Base-by-base conservation (phyloP, 2,113 vertebrate genomes). In the Mionectes macconnelli region DNA sequence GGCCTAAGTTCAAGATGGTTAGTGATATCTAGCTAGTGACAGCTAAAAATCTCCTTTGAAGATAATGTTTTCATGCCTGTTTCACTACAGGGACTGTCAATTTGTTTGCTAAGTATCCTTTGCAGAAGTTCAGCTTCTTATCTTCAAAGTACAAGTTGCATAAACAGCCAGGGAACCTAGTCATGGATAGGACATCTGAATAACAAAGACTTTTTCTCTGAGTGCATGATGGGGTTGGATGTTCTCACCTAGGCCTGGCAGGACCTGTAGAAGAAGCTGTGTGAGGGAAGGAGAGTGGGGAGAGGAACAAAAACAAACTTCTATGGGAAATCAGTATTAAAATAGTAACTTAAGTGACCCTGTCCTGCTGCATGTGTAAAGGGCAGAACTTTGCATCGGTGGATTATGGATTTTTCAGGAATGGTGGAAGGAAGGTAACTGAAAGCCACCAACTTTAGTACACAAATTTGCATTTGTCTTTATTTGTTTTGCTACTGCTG, bases 111-210 rank as follows among this genome's bases (percentile, higher is more conserved):
- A 47, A 55, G 20, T 63, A 62, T 14, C 31, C 7, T 86, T 77
- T 80, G 67, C 4, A 40, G 17, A 25, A 45, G 15, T 62, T 84
- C 21, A 17, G 11, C 37, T 76, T 37, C 33, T 92, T 52, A 6
- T 45, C 33, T 68, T 45, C 12, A 9, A 50, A 40, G 22, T 33
- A 5, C 3, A 12, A n/a, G 8, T 16, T 44, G 37, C 14, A 31
- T 64, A 25, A 77, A 42, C 42, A 63, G 21, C 22, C 37, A 14
- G 19, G 42, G 55, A 80, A 17, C 33, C 22, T 62, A 20, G 18
- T 24, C 0, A 1, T 8, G 47, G 31, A 4, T 40, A 8, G 55
- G 40, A 20, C 12, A 33, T 8, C 37, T 0, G 3, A 68, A 75
- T 50, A 52, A n/a, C 35, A 42, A 55, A 52, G 31, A 30, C 9